Evolutionary conservation across 23 tunicate genomes (phyloP), one percentile per base, ranked within the genome.

Genomic region (Halocynthia aurantium): DNA sequence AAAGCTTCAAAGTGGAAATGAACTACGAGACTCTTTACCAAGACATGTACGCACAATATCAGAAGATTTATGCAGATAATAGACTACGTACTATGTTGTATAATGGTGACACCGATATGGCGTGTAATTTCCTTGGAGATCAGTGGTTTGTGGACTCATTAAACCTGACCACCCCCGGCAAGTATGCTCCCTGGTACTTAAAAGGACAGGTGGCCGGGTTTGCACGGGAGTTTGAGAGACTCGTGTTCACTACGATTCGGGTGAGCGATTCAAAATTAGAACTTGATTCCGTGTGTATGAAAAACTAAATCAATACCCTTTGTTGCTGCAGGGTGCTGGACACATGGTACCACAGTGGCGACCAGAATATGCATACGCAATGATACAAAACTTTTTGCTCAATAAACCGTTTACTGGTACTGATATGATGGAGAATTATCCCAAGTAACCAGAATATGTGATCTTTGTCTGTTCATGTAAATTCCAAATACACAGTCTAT

Each of bases 341-440:
- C 98, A 92, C 82, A 92, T 92, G 98, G 98, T 92, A 7, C 98
- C 98, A 6, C 98, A 92, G 62, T 92, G 98, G 98, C 92, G 92
- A 50, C 98, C 98, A 19, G 57, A 44, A 15, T 83, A 85, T 69
- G 91, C 98, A 7, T 92, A 22, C 50, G 77, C 69, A 20, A 92
- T 92, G 98, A 86, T 86, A 51, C 88, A 92, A 44, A 92, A 92
- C 70, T 92, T 92, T 61, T 40, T 92, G 61, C 61, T 71, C 76
- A 49, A 86, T 61, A 62, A 86, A 57, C 85, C 87, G 52, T 84
- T 89, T 61, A 31, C 44, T 31, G 44, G 44, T 31, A 31, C 44
- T 31, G 44, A 31, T 31, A 31, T 4, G 44, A 31, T 31, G 44
- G 44, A 31, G 44, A 31, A 31, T 31, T 31, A 31, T 31, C 44